These are phyloP conservation scores for Phengaris alcon DNA, from an alignment of 2,888 invertebrate genomes.

Conservation along the genomic window DNA sequence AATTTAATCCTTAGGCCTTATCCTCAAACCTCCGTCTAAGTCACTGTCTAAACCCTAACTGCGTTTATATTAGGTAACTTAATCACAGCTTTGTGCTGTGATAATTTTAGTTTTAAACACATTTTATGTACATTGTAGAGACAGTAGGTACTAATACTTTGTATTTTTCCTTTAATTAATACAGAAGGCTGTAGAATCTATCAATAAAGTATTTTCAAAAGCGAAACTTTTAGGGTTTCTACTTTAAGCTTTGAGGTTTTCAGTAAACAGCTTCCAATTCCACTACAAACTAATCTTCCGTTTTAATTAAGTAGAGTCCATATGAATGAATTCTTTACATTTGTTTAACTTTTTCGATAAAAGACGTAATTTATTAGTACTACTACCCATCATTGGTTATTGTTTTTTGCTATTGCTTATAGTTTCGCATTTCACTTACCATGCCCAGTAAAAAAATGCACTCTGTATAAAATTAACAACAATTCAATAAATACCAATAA, in stretches of 20 bases:
- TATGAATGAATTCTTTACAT: not conserved
- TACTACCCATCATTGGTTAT: too few relatives aligned
- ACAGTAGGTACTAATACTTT: not conserved
- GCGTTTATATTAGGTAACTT: slow-evolving; percentile 1
- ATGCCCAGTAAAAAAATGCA: too few relatives aligned
- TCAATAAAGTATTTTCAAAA: not conserved
- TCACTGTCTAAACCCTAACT: not conserved
- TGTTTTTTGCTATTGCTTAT: too few relatives aligned
- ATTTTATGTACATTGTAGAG: not conserved
- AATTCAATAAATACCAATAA: too few relatives aligned
- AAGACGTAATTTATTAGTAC: too few relatives aligned
- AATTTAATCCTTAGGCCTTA: slow-evolving; percentile 41
- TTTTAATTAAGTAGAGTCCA: not conserved
- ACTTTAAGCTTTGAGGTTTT: not conserved
- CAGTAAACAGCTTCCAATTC: not conserved
- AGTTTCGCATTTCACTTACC: too few relatives aligned
- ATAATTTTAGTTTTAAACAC: not conserved
- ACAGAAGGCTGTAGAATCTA: not conserved
- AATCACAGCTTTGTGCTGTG: not conserved
- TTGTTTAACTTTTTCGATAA: not conserved
- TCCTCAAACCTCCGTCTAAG: slow-evolving; percentile 37
- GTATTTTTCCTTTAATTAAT: not conserved
- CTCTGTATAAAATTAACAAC: too few relatives aligned
- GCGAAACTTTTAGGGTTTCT: slow-evolving; percentile 2
- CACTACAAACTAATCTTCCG: not conserved